phyloP scores from a whole-genome alignment of 2,113 vertebrate genomes.

The Piprites chloris region DNA sequence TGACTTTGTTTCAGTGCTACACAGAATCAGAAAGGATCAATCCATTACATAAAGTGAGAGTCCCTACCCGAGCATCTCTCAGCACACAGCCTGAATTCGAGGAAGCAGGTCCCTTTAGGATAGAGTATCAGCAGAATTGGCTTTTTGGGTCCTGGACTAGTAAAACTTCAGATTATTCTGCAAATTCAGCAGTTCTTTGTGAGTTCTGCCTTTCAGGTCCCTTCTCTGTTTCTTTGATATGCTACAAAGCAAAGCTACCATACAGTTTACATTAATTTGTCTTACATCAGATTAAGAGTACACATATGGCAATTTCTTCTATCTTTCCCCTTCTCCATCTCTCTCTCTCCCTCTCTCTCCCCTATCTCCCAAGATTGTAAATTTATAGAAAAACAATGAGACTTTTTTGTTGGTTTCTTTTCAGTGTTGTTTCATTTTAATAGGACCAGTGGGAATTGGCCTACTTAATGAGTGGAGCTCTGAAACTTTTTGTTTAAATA shows the following conservation, averaged over 20 bases:
- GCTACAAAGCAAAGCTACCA: background rate
- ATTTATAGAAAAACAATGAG: background rate
- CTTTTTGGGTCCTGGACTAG: background rate
- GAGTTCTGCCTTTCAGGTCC: background rate
- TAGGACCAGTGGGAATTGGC: background rate
- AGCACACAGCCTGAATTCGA: accelerated
- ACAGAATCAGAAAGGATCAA: background rate
- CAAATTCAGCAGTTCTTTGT: background rate
- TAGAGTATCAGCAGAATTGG: background rate
- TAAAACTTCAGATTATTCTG: background rate
- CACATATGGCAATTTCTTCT: background rate
- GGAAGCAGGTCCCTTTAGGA: background rate
- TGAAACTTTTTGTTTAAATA: background rate
- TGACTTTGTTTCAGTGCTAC: background rate
- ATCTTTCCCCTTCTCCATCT: background rate
- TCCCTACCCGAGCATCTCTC: background rate
- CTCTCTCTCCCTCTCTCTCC: background rate
- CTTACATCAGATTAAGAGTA: background rate
- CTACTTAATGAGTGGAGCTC: slow-evolving; percentile 12
- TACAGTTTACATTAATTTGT: background rate
- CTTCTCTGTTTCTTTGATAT: background rate
- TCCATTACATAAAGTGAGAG: background rate
- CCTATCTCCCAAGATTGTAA: background rate
- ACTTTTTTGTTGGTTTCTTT: background rate
- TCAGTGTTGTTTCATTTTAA: slow-evolving; percentile 6